Percentiles rank a stretch among this genome's conserved stretches.
Conservation (phyloP, 92 coral and sea anemone species). For the Paramuricea clavata region DNA sequence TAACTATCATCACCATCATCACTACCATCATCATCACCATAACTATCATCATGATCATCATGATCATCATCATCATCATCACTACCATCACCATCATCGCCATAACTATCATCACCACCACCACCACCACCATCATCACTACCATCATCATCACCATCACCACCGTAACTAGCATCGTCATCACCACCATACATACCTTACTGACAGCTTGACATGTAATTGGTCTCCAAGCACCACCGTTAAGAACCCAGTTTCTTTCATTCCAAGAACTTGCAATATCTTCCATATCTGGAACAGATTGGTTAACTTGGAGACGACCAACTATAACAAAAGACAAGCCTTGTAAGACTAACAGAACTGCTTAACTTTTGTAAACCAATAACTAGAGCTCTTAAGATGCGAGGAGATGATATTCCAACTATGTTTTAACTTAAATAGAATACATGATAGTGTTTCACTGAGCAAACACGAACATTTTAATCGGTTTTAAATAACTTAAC, state of each 20-base stretch:
- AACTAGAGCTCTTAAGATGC: background rate
- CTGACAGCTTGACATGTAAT: conserved; percentile 80
- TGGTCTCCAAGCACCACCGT: conserved; percentile 94
- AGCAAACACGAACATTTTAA: no score
- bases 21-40: no score
- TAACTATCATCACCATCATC: background rate
- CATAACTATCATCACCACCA: no score
- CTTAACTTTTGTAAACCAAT: background rate
- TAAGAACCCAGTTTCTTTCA: conserved; percentile 80
- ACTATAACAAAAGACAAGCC: conserved; percentile 52
- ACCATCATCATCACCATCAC: background rate
- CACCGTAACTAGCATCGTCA: no score
- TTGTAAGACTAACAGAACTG: background rate
- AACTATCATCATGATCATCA: no score
- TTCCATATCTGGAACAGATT: conserved; percentile 80
- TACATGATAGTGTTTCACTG: no score
- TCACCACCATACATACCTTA: conserved; percentile 63
- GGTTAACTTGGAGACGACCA: conserved; percentile 83
- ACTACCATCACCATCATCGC: no score
- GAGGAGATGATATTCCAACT: no score
- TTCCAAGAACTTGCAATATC: conserved; percentile 79
- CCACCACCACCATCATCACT: no score
- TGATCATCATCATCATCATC: no score
- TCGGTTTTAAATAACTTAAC: background rate
- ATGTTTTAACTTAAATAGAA: no score